phyloP scores from a whole-genome alignment of 2,113 vertebrate species.

The Centropristis striata region DNA sequence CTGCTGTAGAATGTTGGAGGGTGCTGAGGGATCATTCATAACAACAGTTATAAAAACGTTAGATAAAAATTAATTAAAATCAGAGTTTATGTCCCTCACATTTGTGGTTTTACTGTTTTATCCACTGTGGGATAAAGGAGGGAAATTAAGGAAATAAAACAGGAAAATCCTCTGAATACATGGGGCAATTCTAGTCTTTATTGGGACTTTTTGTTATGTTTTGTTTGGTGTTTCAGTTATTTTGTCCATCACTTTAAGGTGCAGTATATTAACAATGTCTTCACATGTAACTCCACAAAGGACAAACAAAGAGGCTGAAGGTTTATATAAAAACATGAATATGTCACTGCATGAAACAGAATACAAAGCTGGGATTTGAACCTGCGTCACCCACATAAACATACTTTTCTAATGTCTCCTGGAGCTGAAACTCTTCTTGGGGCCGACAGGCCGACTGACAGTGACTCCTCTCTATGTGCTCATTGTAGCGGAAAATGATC shows the following conservation, averaged over 20 bases:
- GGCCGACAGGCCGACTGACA: neutral
- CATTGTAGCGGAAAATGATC: slow-evolving; percentile 17
- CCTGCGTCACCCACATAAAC: neutral
- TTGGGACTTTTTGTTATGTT: neutral
- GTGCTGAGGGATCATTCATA: neutral
- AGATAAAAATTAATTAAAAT: neutral
- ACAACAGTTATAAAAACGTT: neutral
- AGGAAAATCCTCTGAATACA: neutral
- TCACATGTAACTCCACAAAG: neutral
- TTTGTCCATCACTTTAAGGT: neutral
- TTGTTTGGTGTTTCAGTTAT: neutral
- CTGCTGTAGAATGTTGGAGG: neutral
- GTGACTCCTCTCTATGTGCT: slow-evolving; percentile 12
- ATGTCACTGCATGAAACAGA: neutral
- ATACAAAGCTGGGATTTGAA: neutral
- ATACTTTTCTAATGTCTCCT: neutral
- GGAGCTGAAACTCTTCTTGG: slow-evolving; percentile 9
- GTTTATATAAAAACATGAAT: neutral
- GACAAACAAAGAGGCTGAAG: neutral
- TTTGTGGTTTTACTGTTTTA: neutral
- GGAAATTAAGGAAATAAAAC: neutral
- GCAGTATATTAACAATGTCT: neutral
- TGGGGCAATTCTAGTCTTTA: neutral
- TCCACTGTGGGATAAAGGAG: neutral
- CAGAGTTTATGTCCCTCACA: neutral